Conservation (phyloP, 2,888 invertebrate species). For the Crocallis elinguaria region DNA sequence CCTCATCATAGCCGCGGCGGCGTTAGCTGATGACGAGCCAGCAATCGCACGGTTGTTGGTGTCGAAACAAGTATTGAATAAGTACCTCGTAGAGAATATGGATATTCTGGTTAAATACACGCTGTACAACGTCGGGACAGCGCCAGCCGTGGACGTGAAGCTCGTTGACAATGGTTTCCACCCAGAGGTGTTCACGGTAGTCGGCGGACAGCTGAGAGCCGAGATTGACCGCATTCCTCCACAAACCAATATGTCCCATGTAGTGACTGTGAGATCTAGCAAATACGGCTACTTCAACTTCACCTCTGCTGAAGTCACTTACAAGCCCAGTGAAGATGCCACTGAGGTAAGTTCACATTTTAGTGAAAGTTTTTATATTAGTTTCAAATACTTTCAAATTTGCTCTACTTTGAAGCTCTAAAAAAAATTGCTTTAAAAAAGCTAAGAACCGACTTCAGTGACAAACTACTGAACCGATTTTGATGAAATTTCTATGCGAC, state of each 20-base stretch:
- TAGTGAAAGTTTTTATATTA: background rate
- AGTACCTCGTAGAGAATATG: constrained; percentile 97
- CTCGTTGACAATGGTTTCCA: constrained; percentile 96
- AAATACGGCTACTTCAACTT: constrained; percentile 98
- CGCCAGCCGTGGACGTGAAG: constrained; percentile 95
- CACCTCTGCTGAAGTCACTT: constrained; percentile 96
- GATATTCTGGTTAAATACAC: constrained; percentile 98
- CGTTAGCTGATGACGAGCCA: constrained; percentile 87
- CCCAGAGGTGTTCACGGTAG: constrained; percentile 94
- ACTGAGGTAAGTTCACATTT: constrained; percentile 82
- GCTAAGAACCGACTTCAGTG: no score
- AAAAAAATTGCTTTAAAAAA: no score
- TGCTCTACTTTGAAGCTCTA: background rate
- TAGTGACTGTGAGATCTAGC: constrained; percentile 95
- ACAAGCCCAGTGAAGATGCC: constrained; percentile 93
- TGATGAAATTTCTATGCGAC: no score
- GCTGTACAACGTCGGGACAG: constrained; percentile 96
- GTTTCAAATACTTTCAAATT: no score
- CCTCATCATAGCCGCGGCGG: constrained; percentile 73
- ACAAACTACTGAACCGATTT: no score
- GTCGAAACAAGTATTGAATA: constrained; percentile 97
- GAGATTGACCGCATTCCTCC: constrained; percentile 96
- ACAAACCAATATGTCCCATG: constrained; percentile 96
- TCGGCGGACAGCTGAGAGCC: constrained; percentile 93
- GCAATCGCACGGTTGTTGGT: constrained; percentile 93